Evolutionary conservation across 1,140 invertebrate genomes (phyloP), one percentile per base, ranked within the genome.

Genomic region (Dinoponera quadriceps): DNA sequence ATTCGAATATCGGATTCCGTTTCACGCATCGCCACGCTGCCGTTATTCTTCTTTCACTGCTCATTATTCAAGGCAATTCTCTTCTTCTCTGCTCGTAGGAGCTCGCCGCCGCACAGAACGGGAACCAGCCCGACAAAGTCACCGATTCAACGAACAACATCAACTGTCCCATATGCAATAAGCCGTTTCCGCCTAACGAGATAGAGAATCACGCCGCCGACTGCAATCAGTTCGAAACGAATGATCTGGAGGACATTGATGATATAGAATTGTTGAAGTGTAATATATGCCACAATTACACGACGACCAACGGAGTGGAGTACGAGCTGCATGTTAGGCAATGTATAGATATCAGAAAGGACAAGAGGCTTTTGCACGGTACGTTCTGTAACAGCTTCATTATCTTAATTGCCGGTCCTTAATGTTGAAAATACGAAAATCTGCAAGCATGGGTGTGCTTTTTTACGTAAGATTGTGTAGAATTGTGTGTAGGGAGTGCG

Each of bases 101-200:
- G 5, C 16, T 14, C 54, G n/a, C 18, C 54, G n/a, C 38, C 29
- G 14, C 18, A 11, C 54, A 51, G 11, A 51, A 74, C 55, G 27
- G 51, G 65, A 54, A n/a, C 18, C 48, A 22, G 13, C 14, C 63
- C 48, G 33, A 69, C 75, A 59, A 22, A 3, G 69, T 55, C 33
- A 29, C 29, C 72, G 54, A 54, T 81, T 27, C n/a, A n/a, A 38
- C 20, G 38, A 77, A 63, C n/a, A 66, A 80, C 54, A 18, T 85
- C 44, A 80, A 49, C 33, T 93, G 92, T 75, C 92, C 92, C 9
- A 92, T 93, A 51, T 93, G 92, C 71, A 87, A 89, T 57, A 84
- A 87, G 51, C 57, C 2, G 11, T 93, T 91, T 54, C 65, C 85
- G 27, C 33, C 5, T 29, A 62, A 86, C 13, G 54, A 91, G 38